A percentile compares a stretch with the other conserved stretches of the same genome.
Conservation (phyloP, 2,113 vertebrate genomes). For the Sebastes fasciatus region DNA sequence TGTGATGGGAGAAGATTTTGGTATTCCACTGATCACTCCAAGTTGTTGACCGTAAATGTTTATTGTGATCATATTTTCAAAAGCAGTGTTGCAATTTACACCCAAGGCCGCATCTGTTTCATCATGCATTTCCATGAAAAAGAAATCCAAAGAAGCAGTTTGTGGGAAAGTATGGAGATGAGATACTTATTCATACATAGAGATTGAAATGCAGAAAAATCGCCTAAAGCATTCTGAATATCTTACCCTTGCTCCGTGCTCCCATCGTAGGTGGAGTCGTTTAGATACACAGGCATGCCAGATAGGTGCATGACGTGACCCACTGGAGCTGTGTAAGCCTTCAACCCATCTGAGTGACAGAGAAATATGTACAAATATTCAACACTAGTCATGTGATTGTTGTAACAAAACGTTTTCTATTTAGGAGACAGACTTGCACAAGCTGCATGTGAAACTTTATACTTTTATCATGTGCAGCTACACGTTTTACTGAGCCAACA, state of each 20-base stretch:
- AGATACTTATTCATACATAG: conserved; percentile 19
- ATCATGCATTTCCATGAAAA: conserved; percentile 23
- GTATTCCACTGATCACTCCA: conserved; percentile 26
- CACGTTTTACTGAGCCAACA: conserved; percentile 11
- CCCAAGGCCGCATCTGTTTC: neutral
- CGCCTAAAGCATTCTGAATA: neutral
- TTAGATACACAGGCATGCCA: conserved; percentile 85
- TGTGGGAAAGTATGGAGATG: conserved; percentile 19
- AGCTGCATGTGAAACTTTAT: conserved; percentile 9
- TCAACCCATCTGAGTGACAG: conserved; percentile 86
- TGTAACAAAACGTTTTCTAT: neutral
- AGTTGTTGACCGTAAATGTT: conserved; percentile 12
- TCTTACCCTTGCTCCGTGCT: conserved; percentile 87
- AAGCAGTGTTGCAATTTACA: conserved; percentile 11
- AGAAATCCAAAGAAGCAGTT: neutral
- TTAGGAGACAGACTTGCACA: neutral
- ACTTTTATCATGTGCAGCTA: conserved; percentile 8
- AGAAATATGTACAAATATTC: neutral
- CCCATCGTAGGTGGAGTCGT: conserved; percentile 95
- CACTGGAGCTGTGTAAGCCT: conserved; percentile 89
- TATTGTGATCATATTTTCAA: conserved; percentile 15
- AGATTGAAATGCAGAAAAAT: conserved; percentile 11
- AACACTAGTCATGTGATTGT: neutral
- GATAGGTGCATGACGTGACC: conserved; percentile 91
- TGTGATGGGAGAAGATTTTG: conserved; percentile 20